Percentiles rank a stretch among this genome's conserved stretches.
Evolutionary conservation across 1,140 invertebrate genomes (phyloP).

Genomic region (Fopius arisanus): DNA sequence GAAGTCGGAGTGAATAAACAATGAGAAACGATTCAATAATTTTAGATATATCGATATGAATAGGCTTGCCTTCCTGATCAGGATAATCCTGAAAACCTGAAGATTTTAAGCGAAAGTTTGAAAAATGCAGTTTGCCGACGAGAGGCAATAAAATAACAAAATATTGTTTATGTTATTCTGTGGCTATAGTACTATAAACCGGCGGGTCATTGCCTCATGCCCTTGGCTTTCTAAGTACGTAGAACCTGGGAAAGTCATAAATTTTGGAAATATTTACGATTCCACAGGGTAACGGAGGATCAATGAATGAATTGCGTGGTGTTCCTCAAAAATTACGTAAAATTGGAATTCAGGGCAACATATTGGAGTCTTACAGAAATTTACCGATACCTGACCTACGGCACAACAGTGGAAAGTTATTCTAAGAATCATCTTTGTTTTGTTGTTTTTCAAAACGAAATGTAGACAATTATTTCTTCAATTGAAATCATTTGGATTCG

Average conservation of each 20-base stretch:
- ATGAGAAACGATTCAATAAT: no score
- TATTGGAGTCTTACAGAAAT: background rate
- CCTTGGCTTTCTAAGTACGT: constrained; percentile 15
- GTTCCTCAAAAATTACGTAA: background rate
- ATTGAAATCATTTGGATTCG: no score
- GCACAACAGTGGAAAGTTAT: background rate
- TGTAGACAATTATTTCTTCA: no score
- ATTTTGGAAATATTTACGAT: constrained; percentile 4
- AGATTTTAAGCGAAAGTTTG: no score
- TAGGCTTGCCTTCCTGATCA: no score
- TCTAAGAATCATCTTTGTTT: no score
- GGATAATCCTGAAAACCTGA: no score
- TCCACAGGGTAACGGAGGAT: background rate
- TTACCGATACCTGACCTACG: background rate
- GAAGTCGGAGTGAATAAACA: no score
- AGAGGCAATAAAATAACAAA: constrained; percentile 29
- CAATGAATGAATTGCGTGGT: background rate
- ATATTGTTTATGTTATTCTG: constrained; percentile 25
- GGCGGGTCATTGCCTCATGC: background rate
- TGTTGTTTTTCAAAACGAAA: no score
- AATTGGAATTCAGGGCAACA: background rate
- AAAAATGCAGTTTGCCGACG: background rate
- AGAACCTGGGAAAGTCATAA: constrained; percentile 2
- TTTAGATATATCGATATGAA: no score
- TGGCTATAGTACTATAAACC: constrained; percentile 19